Evolutionary conservation across 2,113 vertebrate genomes (phyloP), one percentile per base, ranked within the genome.

Genomic region (Megalops atlanticus): DNA sequence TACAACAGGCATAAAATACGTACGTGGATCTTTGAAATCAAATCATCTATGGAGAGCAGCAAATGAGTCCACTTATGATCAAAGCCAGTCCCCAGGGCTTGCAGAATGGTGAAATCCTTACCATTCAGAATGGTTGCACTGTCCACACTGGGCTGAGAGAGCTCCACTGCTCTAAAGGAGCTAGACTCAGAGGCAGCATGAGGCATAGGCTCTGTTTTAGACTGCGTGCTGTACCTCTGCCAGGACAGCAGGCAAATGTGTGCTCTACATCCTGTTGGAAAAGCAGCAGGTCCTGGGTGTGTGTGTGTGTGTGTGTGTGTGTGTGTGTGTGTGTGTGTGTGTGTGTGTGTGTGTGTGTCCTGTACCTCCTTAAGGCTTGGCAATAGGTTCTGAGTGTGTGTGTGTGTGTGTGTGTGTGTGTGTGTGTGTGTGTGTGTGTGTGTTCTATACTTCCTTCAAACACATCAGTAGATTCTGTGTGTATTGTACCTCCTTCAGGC

Each of bases 341-440:
- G 52, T 58, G 38, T 38, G 21, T 39, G 27, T 2, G 6, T 78
- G 38, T 41, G 24, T 43, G 54, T 78, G 36, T 69, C n/a, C n/a
- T n/a, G n/a, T n/a, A n/a, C n/a, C n/a, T n/a, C n/a, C n/a, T n/a
- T n/a, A n/a, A n/a, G n/a, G n/a, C n/a, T n/a, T n/a, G n/a, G n/a
- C n/a, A n/a, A 76, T 64, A 18, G 33, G 43, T 64, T 68, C 36
- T 64, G 38, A n/a, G n/a, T 52, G 10, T 52, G 21, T 52, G 10
- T 52, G 43, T 71, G n/a, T 31, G 36, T 71, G 27, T 31, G 4
- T 74, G 33, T 77, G 47, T 24, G 6, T 49, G 16, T 15, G 58
- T 39, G 39, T 47, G 74, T 16, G 41, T 77, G 47, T 71, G 54
- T 36, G 41, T 35, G 27, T 72, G 54, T 52, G 52, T 73, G 71